Percentiles rank a stretch among this genome's conserved stretches.
Conservation (phyloP, 2,113 vertebrate genomes). For the Plecotus auritus region DNA sequence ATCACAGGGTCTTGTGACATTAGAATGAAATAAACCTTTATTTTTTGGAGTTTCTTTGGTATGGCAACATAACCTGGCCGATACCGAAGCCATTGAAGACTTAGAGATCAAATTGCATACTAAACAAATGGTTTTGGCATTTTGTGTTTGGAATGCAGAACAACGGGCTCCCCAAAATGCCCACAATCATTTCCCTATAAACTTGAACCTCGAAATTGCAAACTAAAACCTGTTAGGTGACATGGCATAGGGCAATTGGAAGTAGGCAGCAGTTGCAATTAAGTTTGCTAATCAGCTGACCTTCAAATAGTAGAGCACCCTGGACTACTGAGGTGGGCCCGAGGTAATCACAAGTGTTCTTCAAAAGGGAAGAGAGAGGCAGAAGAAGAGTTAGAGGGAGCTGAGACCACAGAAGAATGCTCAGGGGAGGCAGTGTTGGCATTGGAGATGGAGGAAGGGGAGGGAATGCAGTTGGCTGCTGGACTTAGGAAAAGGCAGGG, state of each 20-base stretch:
- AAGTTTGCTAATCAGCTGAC: conserved; percentile 8
- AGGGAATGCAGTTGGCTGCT: background rate
- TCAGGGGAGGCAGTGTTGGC: background rate
- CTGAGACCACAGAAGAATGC: background rate
- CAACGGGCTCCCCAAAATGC: background rate
- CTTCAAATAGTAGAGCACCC: background rate
- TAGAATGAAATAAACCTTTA: background rate
- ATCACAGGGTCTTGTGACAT: background rate
- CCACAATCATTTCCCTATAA: background rate
- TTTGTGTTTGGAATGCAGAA: background rate
- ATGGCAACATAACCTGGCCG: background rate
- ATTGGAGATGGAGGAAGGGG: background rate
- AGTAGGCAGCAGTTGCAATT: background rate
- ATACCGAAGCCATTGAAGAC: background rate
- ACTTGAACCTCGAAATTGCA: background rate
- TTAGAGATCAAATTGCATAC: background rate
- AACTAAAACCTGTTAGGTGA: background rate
- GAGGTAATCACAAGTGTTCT: background rate
- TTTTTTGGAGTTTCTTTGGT: background rate
- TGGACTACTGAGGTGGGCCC: background rate
- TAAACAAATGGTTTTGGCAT: background rate
- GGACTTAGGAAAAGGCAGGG: background rate
- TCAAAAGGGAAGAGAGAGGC: background rate
- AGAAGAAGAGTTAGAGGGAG: background rate
- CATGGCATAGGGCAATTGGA: background rate